phyloP scores from a whole-genome alignment of 2,888 invertebrate genomes.

The Seira ritae region DNA sequence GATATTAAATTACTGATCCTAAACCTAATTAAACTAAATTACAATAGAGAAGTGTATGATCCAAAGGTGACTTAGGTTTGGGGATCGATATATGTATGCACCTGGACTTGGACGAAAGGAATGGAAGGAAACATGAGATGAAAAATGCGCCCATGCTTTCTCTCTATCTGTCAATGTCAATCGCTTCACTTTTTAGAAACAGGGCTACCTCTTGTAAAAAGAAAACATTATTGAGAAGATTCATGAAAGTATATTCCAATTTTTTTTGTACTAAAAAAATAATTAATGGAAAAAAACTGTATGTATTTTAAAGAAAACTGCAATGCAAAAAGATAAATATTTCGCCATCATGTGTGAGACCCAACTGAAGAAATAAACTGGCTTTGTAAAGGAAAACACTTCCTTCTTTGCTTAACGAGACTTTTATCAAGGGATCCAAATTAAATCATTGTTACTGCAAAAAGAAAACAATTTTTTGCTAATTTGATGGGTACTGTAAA shows the following conservation, averaged over 20 bases:
- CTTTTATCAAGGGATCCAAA: constrained; percentile 9
- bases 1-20: too few relatives aligned
- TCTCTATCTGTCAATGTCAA: background rate
- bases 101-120: too few relatives aligned
- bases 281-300: background rate
- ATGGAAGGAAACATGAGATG: background rate
- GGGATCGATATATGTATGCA: too few relatives aligned
- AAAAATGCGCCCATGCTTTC: constrained; percentile 1
- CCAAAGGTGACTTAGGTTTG: too few relatives aligned
- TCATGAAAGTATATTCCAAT: background rate
- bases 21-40: too few relatives aligned
- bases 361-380: background rate
- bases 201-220: background rate
- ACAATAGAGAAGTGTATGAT: too few relatives aligned
- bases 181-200: background rate
- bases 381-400: background rate
- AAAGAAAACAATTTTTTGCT: background rate
- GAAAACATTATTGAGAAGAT: background rate
- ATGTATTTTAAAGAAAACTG: background rate
- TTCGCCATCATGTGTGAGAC: background rate
- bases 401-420: background rate
- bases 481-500: background rate
- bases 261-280: constrained; percentile 2
- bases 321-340: background rate
- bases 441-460: background rate